Percentiles rank a stretch among this genome's conserved stretches.
Conservation (phyloP, 2,888 invertebrate species). For the Mycogona germanica region DNA sequence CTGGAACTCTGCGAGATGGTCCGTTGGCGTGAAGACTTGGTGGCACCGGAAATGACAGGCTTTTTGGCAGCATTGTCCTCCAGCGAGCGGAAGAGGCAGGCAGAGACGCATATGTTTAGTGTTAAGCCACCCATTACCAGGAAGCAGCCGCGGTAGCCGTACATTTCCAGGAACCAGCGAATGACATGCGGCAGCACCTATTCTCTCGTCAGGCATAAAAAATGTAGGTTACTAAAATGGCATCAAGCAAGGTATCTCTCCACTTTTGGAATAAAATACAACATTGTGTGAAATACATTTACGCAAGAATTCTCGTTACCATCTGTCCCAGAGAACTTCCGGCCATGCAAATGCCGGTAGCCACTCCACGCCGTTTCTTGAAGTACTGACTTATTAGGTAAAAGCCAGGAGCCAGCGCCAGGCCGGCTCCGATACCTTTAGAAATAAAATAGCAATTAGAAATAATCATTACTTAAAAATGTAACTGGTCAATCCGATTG, state of each 20-base stretch:
- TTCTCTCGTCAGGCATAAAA: too few species aligned
- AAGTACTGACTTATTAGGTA: conserved; percentile 55
- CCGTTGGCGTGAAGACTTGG: not conserved
- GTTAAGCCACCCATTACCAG: conserved; percentile 56
- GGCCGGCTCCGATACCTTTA: conserved; percentile 27
- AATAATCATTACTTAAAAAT: not conserved
- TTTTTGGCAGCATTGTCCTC: conserved; percentile 24
- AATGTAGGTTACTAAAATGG: too few species aligned
- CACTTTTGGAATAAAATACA: not conserved
- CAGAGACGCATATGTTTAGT: conserved; percentile 60
- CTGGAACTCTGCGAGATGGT: not conserved
- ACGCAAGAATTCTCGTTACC: conserved; percentile 16
- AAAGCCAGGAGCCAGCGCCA: conserved; percentile 45
- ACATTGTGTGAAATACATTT: not conserved
- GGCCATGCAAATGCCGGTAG: conserved; percentile 58
- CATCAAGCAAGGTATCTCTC: too few species aligned
- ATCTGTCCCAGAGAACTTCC: conserved; percentile 61
- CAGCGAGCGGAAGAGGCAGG: conserved; percentile 51
- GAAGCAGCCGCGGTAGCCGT: conserved; percentile 51
- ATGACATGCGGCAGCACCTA: conserved; percentile 26
- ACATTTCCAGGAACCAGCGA: conserved; percentile 24
- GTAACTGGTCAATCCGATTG: too few species aligned
- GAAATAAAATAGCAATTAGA: too few species aligned
- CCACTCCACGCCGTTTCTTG: conserved; percentile 49
- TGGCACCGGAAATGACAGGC: too few species aligned